A percentile compares a stretch with the other conserved stretches of the same genome.
phyloP scores from a whole-genome alignment of 2,113 vertebrate species.

The Colaptes auratus region DNA sequence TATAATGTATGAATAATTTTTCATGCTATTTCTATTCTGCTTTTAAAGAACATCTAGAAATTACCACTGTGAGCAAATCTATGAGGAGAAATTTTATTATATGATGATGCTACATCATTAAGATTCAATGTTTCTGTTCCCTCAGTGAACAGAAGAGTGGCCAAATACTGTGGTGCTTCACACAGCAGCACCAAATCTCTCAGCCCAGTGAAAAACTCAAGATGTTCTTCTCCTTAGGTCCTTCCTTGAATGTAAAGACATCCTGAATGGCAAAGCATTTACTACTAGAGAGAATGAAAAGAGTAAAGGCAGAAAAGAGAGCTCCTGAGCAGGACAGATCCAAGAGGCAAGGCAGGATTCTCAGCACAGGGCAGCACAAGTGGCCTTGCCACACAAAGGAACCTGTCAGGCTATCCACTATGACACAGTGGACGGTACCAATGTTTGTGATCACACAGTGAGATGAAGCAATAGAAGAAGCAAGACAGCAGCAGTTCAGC shows the following conservation, averaged over 20 bases:
- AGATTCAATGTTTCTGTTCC: not conserved
- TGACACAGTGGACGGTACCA: rapidly evolving
- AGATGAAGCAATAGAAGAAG: conserved; percentile 24
- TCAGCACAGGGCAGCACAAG: not conserved
- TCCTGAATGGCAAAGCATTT: not conserved
- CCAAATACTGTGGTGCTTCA: not conserved
- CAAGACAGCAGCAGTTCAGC: not conserved
- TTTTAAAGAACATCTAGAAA: conserved; percentile 44
- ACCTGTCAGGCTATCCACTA: not conserved
- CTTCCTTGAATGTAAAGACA: not conserved
- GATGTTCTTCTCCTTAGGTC: not conserved
- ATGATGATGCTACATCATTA: conserved; percentile 14
- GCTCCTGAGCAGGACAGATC: not conserved
- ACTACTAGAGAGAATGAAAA: not conserved
- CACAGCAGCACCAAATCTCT: not conserved
- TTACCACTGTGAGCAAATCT: conserved; percentile 50
- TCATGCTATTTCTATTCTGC: conserved; percentile 26
- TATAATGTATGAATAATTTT: conserved; percentile 25
- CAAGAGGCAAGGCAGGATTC: too few relatives aligned
- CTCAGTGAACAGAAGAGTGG: not conserved
- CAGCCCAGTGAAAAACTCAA: not conserved
- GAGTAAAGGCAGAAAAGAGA: not conserved
- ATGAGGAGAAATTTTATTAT: not conserved
- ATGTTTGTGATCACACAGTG: conserved; percentile 3
- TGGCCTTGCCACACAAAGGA: not conserved